Percentiles rank a stretch among this genome's conserved stretches.
Evolutionary conservation across 1,140 invertebrate species (phyloP).

Genomic region (Drosophila parabipectinata): DNA sequence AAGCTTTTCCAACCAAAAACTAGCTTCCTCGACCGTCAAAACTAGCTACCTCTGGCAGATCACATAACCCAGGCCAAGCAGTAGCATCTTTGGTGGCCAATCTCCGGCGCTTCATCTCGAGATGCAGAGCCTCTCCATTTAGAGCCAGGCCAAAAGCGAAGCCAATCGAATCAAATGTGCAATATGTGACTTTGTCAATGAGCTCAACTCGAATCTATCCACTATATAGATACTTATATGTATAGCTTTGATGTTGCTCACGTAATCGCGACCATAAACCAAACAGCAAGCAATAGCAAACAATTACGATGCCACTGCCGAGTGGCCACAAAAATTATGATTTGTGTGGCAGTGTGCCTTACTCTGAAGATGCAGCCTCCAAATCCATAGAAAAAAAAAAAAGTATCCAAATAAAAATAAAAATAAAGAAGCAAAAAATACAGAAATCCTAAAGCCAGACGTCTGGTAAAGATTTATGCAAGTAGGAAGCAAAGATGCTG

Average conservation of each 20-base stretch:
- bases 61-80: conserved; percentile 25
- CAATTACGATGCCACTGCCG: conserved; percentile 53
- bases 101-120: neutral
- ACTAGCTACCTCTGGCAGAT: neutral
- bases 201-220: neutral
- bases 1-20: neutral
- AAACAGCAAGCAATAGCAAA: conserved; percentile 63
- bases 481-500: conserved; percentile 64
- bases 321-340: conserved; percentile 60
- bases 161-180: conserved; percentile 57
- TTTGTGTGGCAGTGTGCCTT: conserved; percentile 74
- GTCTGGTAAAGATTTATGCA: conserved; percentile 61
- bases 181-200: conserved; percentile 58
- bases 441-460: conserved; percentile 19
- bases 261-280: conserved; percentile 70
- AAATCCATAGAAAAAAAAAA: neutral
- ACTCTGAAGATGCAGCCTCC: conserved; percentile 1
- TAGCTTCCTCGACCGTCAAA: neutral
- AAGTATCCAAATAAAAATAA: too few species aligned
- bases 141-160: conserved; percentile 39
- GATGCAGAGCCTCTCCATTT: conserved; percentile 17
- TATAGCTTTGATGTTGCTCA: conserved; percentile 29
- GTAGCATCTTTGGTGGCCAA: conserved; percentile 1
- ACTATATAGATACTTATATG: neutral
- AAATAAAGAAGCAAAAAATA: neutral